Evolutionary conservation across 2,797 vertebrate genomes (phyloP), one percentile per base, ranked within the genome.

Genomic region (Phyllotis vaccarum): DNA sequence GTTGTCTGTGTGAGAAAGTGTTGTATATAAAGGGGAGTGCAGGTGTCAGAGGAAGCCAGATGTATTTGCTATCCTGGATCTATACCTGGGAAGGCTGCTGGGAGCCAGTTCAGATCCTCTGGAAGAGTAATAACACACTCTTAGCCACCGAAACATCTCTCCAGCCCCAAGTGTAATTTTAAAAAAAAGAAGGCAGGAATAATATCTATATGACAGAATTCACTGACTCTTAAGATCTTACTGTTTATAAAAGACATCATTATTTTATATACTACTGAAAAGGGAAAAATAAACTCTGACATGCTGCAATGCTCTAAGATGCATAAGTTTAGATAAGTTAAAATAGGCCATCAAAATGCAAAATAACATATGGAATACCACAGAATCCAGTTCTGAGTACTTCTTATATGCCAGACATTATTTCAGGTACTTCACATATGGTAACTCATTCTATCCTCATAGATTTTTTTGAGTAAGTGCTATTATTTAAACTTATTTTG

Each of bases 241-340:
- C 12, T 89, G 56, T 85, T 34, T 68, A 27, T 64, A 93, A 54
- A 82, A 78, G 22, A 29, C 16, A 93, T 34, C 56, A 60, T 83
- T 82, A 91, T 66, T 92, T 87, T 80, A 93, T 27, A 90, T 87
- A 66, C n/a, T 43, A 90, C 2, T 5, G 68, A 86, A 74, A 89
- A 89, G 54, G 24, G 22, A 60, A 91, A 79, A 75, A 37, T 90
- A 74, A 93, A 81, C 72, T 90, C 14, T 82, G 49, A 89, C n/a
- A 86, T 24, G 49, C 27, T 54, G 24, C 40, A 83, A 83, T 64
- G 58, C 16, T 83, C 10, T 62, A 90, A 92, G 11, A 89, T 3
- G 75, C 12, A 62, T 83, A 80, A 94, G 11, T 70, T 91, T 89
- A 90, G 72, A 79, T 76, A 85, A 81, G 49, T 43, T 94, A 80